phyloP scores from a whole-genome alignment of 2,113 vertebrate genomes.

The pig (Sus scrofa) region T2T-Sscrofa CM000818.6:62984001-62984500 shows the following conservation, averaged over 20 bases:
- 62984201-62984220: not conserved
- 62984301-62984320: not conserved
- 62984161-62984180: not conserved
- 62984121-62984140: not conserved
- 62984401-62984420: not conserved
- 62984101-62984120: not conserved
- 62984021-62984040: not conserved
- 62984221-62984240: not conserved
- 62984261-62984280: not conserved
- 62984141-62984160: not conserved
- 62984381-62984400: not conserved
- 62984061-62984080: not conserved
- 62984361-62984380: not conserved
- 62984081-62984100: not conserved
- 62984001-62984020: not conserved
- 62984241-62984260: conserved; percentile 19
- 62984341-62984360: not conserved
- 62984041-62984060: not conserved
- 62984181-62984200: not conserved
- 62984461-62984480: not conserved
- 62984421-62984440: not conserved
- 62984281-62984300: too few species aligned
- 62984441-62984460: not conserved
- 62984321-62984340: not conserved
- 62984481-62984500: not conserved